A percentile compares a stretch with the other conserved stretches of the same genome.
phyloP scores from a whole-genome alignment of 2,113 vertebrate species.

The Falcunculus frontatus region DNA sequence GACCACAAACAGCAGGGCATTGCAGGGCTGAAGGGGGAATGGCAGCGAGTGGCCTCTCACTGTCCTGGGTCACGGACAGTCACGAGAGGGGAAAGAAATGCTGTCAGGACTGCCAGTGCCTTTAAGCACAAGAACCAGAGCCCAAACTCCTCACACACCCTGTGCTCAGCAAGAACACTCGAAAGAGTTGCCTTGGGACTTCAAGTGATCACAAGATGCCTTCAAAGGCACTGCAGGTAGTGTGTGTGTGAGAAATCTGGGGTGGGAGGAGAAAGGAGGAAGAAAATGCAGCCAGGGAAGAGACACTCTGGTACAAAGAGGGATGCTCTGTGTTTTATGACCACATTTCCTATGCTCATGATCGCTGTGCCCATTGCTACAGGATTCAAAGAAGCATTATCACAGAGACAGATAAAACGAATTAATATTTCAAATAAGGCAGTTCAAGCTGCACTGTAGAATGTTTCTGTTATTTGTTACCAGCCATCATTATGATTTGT shows the following conservation, averaged over 20 bases:
- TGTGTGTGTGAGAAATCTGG: not conserved
- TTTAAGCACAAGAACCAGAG: not conserved
- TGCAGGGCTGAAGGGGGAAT: not conserved
- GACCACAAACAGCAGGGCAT: not conserved
- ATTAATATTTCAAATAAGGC: not conserved
- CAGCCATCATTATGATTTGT: not conserved
- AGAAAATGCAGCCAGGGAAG: not conserved
- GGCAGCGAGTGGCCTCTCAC: accelerated
- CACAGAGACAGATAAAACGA: not conserved
- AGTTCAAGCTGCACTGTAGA: not conserved
- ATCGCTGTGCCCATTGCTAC: accelerated
- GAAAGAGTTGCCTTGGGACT: not conserved
- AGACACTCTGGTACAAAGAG: not conserved
- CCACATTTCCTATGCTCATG: not conserved
- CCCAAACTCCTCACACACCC: not conserved
- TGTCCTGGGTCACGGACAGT: not conserved
- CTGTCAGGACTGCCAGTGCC: accelerated
- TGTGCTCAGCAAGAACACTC: not conserved
- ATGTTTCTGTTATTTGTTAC: not conserved
- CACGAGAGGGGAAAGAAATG: not conserved
- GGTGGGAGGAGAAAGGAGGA: not conserved
- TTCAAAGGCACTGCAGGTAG: not conserved
- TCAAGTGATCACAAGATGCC: not conserved
- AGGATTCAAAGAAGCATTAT: not conserved
- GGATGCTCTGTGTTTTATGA: not conserved